A percentile compares a stretch with the other conserved stretches of the same genome.
These are phyloP conservation scores for Habropoda laboriosa DNA, from an alignment of 1,140 invertebrate genomes.

Conservation along the genomic window DNA sequence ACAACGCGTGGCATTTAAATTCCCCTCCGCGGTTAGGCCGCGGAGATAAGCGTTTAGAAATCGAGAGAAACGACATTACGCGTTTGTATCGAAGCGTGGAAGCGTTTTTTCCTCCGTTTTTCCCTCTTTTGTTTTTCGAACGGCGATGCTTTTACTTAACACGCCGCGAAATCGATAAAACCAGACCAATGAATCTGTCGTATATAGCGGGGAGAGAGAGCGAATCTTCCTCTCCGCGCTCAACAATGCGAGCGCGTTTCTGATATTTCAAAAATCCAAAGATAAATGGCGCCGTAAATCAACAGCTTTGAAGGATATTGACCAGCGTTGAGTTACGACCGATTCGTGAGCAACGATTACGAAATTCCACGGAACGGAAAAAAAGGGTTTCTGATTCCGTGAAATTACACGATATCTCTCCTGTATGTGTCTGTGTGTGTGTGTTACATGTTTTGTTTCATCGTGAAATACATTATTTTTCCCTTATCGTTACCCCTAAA, in stretches of 20 bases:
- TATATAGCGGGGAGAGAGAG: no score
- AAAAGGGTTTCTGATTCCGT: neutral
- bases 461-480: no score
- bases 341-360: conserved; percentile 13
- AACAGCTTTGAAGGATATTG: conserved; percentile 23
- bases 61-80: neutral
- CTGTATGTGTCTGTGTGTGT: neutral
- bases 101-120: no score
- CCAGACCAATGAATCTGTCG: conserved; percentile 12
- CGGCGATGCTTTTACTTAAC: conserved; percentile 1
- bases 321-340: conserved; percentile 18
- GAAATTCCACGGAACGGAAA: conserved; percentile 1
- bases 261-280: conserved; percentile 22
- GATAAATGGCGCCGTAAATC: conserved; percentile 38
- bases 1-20: no score
- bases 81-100: no score
- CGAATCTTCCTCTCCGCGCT: conserved; percentile 6
- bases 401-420: neutral
- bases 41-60: neutral
- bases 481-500: no score
- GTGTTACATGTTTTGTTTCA: neutral
- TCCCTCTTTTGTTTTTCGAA: no score
- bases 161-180: conserved; percentile 12
- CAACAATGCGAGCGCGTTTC: conserved; percentile 12
- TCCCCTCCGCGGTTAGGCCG: neutral